Conservation (phyloP, 2,113 vertebrate genomes). For the Apus apus region DNA sequence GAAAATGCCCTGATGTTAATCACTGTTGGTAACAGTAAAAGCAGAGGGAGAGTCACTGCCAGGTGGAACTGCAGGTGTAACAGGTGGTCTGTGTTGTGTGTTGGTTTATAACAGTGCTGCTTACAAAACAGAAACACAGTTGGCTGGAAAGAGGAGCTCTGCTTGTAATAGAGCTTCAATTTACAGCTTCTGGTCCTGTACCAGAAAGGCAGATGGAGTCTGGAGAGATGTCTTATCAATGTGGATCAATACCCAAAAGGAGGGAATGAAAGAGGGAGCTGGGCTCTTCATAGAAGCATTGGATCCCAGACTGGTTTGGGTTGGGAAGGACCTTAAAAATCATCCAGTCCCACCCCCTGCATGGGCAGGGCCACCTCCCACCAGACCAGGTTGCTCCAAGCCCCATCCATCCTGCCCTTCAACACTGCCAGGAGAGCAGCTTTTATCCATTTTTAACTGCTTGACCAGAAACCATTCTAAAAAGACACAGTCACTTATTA, state of each 20-base stretch:
- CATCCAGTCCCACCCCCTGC: too few relatives aligned
- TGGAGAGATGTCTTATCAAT: too few relatives aligned
- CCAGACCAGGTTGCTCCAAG: too few relatives aligned
- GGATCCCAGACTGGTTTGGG: too few relatives aligned
- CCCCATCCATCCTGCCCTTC: too few relatives aligned
- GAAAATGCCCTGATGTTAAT: fast-evolving
- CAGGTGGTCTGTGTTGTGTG: fast-evolving
- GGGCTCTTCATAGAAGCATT: background rate
- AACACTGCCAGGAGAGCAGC: background rate
- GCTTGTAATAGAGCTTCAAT: background rate
- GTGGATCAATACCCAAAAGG: background rate
- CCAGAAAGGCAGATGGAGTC: background rate
- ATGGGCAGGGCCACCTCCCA: too few relatives aligned
- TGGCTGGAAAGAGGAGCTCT: background rate
- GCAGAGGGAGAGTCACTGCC: background rate
- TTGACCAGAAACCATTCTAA: background rate
- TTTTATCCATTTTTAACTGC: background rate
- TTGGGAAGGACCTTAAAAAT: too few relatives aligned
- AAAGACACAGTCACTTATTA: background rate
- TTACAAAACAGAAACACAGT: background rate
- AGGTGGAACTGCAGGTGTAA: fast-evolving
- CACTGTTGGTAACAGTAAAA: fast-evolving
- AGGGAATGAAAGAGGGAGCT: background rate
- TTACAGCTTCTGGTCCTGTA: fast-evolving
- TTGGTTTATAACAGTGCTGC: fast-evolving